Evolutionary conservation across 2,888 invertebrate species (phyloP), one percentile per base, ranked within the genome.

Genomic region (Gandaritis pyraliata): DNA sequence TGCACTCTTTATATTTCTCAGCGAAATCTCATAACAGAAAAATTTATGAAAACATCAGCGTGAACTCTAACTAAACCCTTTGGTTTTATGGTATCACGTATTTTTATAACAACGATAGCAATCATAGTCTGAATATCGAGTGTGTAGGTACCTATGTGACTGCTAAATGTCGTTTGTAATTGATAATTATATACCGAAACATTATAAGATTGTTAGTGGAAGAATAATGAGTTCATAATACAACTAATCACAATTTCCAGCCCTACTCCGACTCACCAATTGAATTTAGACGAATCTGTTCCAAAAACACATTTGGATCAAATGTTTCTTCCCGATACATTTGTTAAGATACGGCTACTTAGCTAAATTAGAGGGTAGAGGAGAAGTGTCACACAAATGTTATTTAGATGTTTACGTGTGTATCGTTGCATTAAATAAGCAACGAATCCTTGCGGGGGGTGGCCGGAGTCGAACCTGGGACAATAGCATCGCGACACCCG

Each of bases 331-430:
- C 85, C 86, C 83, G 81, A 81, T 84, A 84, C 85, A 87, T 87
- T 87, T 86, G 87, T 87, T 82, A 83, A 87, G 89, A 90, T 88
- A 90, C 85, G 86, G 88, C 88, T 90, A 91, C 91, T 91, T 90
- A 90, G 90, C 85, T 83, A 90, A 90, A 90, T 90, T 90, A 89
- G 87, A 85, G 89, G 87, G 87, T 85, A 82, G 87, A 89, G 89
- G 89, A 87, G 85, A 86, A 83, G 78, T 86, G 90, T 90, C 88
- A 87, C 90, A 87, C 90, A 88, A 89, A 90, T 90, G 90, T 91
- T 91, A 92, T 92, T 90, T 91, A 91, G 91, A 92, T 91, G 91
- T 92, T 91, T 91, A 88, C 87, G 90, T 89, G 91, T 91, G 90
- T 90, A 90, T 81, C 86, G 90, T 89, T 90, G 90, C 90, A 91